Conservation (phyloP, 2,888 invertebrate species). For the Synanthedon andrenaeformis region DNA sequence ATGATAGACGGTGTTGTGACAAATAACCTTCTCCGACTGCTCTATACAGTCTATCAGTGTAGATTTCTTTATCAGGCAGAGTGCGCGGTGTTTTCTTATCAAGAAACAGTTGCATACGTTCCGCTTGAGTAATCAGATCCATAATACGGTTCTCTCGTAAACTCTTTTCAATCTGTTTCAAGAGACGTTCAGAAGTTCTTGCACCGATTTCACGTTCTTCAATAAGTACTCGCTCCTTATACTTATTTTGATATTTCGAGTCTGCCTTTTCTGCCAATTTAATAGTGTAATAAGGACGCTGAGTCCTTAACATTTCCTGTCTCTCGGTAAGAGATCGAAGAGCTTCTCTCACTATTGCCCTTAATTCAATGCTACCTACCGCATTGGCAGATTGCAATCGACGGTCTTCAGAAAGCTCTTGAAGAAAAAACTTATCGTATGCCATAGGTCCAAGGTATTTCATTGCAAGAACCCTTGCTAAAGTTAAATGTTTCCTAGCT, state of each 20-base stretch:
- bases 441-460: slow-evolving; percentile 64
- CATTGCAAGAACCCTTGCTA: slow-evolving; percentile 56
- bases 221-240: slow-evolving; percentile 38
- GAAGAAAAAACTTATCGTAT: slow-evolving; percentile 58
- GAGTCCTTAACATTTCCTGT: slow-evolving; percentile 55
- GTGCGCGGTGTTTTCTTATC: slow-evolving; percentile 50
- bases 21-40: slow-evolving; percentile 57
- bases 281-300: slow-evolving; percentile 56
- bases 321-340: slow-evolving; percentile 44
- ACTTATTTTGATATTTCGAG: slow-evolving; percentile 48
- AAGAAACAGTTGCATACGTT: slow-evolving; percentile 58
- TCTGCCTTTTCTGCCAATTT: slow-evolving; percentile 54
- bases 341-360: slow-evolving; percentile 35
- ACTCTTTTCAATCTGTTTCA: slow-evolving; percentile 44
- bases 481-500: slow-evolving; percentile 41
- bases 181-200: slow-evolving; percentile 40
- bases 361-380: slow-evolving; percentile 35
- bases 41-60: slow-evolving; percentile 50
- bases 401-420: slow-evolving; percentile 37
- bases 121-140: slow-evolving; percentile 52
- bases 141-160: slow-evolving; percentile 40
- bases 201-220: slow-evolving; percentile 51
- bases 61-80: slow-evolving; percentile 51
- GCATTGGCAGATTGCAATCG: slow-evolving; percentile 51
- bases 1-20: slow-evolving; percentile 49